These are phyloP conservation scores for Bucco capensis DNA, from an alignment of 2,113 vertebrate genomes.

Conservation along the genomic window DNA sequence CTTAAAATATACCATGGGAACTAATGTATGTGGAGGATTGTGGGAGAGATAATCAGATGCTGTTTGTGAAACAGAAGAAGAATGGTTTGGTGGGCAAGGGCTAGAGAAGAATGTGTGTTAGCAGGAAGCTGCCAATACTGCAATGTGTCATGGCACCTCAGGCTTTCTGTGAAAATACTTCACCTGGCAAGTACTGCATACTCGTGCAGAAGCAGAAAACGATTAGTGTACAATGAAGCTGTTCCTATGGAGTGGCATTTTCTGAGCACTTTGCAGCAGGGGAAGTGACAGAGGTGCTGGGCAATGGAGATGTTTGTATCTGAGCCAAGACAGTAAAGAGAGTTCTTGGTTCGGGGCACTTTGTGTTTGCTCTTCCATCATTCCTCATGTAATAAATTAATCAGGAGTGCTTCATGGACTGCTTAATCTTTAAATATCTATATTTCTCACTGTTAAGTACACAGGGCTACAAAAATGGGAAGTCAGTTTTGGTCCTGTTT, in stretches of 20 bases:
- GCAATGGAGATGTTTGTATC: accelerated
- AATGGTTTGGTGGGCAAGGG: background rate
- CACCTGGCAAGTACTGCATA: background rate
- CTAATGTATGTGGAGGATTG: background rate
- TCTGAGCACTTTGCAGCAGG: accelerated
- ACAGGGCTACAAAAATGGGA: background rate
- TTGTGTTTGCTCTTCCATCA: conserved; percentile 3
- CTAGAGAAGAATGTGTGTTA: accelerated
- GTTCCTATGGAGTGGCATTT: accelerated
- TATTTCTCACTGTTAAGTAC: background rate
- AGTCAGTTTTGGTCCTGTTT: background rate
- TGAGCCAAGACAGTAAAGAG: background rate
- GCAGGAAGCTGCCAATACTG: background rate
- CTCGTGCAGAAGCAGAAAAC: background rate
- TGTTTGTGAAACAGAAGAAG: background rate
- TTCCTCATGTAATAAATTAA: conserved; percentile 31
- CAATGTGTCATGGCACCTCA: background rate
- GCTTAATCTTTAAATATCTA: background rate
- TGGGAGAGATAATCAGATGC: background rate
- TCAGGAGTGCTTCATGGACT: background rate
- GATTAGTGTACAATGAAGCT: accelerated
- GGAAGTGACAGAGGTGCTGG: background rate
- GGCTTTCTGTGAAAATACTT: background rate
- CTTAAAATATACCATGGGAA: background rate
- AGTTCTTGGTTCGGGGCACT: background rate